Base-by-base conservation (phyloP, 23 tunicate genomes). In the Trididemnum clinides region DNA sequence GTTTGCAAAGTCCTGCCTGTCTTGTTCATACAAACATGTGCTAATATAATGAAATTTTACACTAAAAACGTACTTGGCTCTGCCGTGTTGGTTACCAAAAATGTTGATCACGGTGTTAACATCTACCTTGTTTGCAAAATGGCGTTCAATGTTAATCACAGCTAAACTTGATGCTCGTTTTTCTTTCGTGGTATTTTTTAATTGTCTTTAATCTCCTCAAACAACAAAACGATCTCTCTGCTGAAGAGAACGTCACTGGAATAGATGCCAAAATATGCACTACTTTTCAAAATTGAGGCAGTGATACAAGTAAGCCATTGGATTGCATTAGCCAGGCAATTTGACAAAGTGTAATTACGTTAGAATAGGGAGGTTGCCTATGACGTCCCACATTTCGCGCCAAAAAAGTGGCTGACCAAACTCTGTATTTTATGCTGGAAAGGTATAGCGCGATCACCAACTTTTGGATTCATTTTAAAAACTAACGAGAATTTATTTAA, bases 141-240 rank as follows among this genome's bases (percentile, higher is more conserved):
- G 21, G 2, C 37, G 12, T 31, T 69, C 76, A 31, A 69, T 73
- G 57, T 73, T 73, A 19, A 73, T 73, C 31, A 73, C 31, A 19
- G 80, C 80, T 22, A 73, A 15, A 28, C 29, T 39, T 19, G 80
- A 64, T 30, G 72, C 20, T 37, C 81, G 75, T 20, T 72, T 70
- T 1, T 25, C 15, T 2, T 10, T 50, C 35, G 51, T 50, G 5
- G 88, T 71, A 22, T 50, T 50, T 28, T 81, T 30, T 20, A 84
- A n/a, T 27, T 1, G 81, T 84, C 29, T 84, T 84, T 26, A 84
- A n/a, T 22, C 80, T 71, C 31, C 81, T 34, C 12, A 84, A 57
- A 33, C 50, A 22, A 50, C 81, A 84, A 71, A 84, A 84, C 1
- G 71, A 71, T 23, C 81, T 34, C 21, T 71, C 80, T 21, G 76